Evolutionary conservation across 2,113 vertebrate species (phyloP).

Genomic region (Corythornis madagascariensis): DNA sequence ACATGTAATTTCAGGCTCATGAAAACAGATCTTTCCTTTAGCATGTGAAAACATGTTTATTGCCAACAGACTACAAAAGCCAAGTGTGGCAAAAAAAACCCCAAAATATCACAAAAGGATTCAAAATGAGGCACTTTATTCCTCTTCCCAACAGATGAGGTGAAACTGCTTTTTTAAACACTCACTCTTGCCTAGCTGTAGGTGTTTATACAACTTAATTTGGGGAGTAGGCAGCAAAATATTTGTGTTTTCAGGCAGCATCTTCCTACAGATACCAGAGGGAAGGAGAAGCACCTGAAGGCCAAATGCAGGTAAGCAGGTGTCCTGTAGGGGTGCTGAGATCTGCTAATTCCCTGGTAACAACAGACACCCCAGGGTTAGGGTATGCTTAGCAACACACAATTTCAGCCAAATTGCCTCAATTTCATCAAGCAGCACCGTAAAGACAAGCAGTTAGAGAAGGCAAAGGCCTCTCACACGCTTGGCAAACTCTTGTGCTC

Average conservation of each 20-base stretch:
- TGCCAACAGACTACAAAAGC: neutral
- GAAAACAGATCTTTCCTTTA: neutral
- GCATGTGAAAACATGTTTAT: neutral
- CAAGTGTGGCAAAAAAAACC: neutral
- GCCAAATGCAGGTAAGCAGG: rapidly evolving
- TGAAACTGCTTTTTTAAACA: neutral
- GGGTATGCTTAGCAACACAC: neutral
- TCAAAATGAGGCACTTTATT: neutral
- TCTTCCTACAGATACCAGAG: neutral
- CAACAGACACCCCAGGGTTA: rapidly evolving
- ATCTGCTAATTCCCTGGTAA: neutral
- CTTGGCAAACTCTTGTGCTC: neutral
- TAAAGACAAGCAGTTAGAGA: neutral
- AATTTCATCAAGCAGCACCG: neutral
- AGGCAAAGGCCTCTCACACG: neutral
- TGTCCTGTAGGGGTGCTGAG: neutral
- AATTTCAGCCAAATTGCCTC: neutral
- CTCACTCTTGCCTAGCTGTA: neutral
- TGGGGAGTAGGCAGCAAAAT: neutral
- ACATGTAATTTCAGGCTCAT: neutral
- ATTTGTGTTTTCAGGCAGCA: neutral
- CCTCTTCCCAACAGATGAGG: neutral
- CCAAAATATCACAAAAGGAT: rapidly evolving
- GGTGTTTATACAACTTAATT: neutral
- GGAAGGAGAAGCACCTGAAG: neutral